phyloP scores from a whole-genome alignment of 2,113 vertebrate genomes.

The Noturus placidus region DNA sequence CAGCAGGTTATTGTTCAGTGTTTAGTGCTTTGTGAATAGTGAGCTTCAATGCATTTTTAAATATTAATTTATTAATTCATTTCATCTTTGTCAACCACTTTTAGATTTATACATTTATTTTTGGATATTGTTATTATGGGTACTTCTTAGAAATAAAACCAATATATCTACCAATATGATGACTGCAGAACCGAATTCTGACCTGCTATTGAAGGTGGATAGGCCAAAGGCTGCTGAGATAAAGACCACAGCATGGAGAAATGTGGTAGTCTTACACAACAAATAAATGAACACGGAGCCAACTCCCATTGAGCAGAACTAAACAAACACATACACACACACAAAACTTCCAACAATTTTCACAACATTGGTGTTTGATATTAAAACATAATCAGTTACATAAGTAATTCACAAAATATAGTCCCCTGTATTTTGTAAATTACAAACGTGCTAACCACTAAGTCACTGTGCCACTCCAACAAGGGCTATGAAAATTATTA shows the following conservation, averaged over 20 bases:
- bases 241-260: constrained; percentile 72
- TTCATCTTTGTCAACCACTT: not conserved
- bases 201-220: constrained; percentile 85
- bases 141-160: not conserved
- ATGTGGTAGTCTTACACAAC: constrained; percentile 73
- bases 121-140: not conserved
- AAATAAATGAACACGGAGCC: constrained; percentile 79
- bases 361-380: too few relatives aligned
- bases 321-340: not conserved
- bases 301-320: constrained; percentile 82
- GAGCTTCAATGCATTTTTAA: not conserved
- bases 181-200: not conserved
- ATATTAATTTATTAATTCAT: not conserved
- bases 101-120: not conserved
- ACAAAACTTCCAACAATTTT: not conserved
- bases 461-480: too few relatives aligned
- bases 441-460: too few relatives aligned
- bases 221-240: constrained; percentile 75
- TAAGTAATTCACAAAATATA: not conserved
- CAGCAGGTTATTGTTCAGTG: not conserved
- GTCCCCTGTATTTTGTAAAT: too few relatives aligned
- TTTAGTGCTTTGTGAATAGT: not conserved
- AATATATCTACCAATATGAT: not conserved
- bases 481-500: too few relatives aligned
- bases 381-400: not conserved